phyloP scores from a whole-genome alignment of 1,140 invertebrate species.

The Drosophila insularis region DNA sequence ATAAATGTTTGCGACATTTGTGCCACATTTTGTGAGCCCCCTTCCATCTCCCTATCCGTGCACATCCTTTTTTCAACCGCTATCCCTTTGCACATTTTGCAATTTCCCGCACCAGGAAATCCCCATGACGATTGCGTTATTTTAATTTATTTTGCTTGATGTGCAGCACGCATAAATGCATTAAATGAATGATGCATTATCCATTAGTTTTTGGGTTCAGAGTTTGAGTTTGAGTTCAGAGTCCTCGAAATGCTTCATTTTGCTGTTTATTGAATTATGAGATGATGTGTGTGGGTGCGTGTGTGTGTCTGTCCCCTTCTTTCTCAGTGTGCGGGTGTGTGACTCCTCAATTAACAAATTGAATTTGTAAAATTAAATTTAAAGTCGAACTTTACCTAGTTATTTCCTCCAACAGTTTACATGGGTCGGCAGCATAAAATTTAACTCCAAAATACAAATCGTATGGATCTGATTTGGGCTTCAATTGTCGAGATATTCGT shows the following conservation, averaged over 20 bases:
- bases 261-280: constrained; percentile 68
- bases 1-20: constrained; percentile 60
- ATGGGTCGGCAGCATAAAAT: constrained; percentile 99
- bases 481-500: constrained; percentile 91
- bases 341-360: constrained; percentile 71
- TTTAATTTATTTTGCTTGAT: constrained; percentile 62
- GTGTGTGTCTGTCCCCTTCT: background rate
- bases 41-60: constrained; percentile 1
- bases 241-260: constrained; percentile 23
- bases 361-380: constrained; percentile 66
- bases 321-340: constrained; percentile 1
- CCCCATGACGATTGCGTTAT: constrained; percentile 40
- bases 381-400: constrained; percentile 87
- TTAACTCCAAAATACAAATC: constrained; percentile 99
- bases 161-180: constrained; percentile 64
- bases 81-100: constrained; percentile 33
- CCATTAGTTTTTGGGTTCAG: constrained; percentile 61
- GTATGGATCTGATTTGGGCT: constrained; percentile 89
- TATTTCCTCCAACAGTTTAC: constrained; percentile 96
- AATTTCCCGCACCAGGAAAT: constrained; percentile 17
- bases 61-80: background rate
- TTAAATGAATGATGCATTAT: constrained; percentile 69
- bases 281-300: constrained; percentile 23
- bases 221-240: constrained; percentile 38
- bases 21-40: constrained; percentile 16